A percentile compares a stretch with the other conserved stretches of the same genome.
These are phyloP conservation scores for Trilocha varians DNA, from an alignment of 2,888 invertebrate species.

Conservation along the genomic window DNA sequence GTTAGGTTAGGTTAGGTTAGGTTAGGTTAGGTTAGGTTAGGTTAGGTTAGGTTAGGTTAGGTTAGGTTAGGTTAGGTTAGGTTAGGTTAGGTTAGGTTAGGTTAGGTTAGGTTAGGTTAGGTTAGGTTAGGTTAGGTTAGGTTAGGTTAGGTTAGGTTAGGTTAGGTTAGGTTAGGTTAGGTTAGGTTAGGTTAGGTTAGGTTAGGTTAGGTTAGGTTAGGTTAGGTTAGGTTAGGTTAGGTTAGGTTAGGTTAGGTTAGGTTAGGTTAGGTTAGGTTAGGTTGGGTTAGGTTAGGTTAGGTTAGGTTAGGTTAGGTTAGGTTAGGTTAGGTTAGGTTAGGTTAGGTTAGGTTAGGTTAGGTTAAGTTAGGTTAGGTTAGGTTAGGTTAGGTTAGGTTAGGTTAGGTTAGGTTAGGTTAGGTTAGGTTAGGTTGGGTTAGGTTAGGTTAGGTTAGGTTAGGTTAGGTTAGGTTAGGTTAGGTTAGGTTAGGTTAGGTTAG, in stretches of 20 bases:
- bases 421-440: conserved; percentile 12
- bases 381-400: conserved; percentile 13
- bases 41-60: conserved; percentile 4
- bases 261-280: conserved; percentile 7
- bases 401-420: conserved; percentile 13
- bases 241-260: conserved; percentile 6
- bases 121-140: conserved; percentile 16
- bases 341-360: conserved; percentile 13
- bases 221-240: conserved; percentile 5
- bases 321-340: conserved; percentile 6
- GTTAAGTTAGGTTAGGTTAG: conserved; percentile 13
- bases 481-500: conserved; percentile 13
- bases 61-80: conserved; percentile 4
- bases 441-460: conserved; percentile 12
- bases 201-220: conserved; percentile 6
- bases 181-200: conserved; percentile 8
- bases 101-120: conserved; percentile 8
- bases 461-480: conserved; percentile 12
- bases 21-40: conserved; percentile 1
- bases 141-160: conserved; percentile 16
- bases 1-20: conserved; percentile 8
- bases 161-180: conserved; percentile 11
- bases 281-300: conserved; percentile 7
- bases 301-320: conserved; percentile 7
- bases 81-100: conserved; percentile 3